Conservation (phyloP, 2,797 vertebrate genomes). For the Enteromius radiatus region DNA sequence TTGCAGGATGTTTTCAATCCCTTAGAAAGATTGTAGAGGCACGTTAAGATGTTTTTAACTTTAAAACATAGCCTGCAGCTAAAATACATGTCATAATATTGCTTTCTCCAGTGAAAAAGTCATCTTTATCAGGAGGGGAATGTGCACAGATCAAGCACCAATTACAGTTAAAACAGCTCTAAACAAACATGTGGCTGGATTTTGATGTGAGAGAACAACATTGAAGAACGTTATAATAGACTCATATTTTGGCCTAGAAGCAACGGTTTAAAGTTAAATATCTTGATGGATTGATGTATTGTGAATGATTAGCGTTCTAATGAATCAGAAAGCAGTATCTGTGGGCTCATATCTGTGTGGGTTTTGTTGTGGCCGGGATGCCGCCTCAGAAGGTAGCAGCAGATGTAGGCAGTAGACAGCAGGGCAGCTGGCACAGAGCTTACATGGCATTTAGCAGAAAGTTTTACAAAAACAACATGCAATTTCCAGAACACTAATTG, state of each 20-base stretch:
- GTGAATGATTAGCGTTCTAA: neutral
- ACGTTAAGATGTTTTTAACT: neutral
- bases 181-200: neutral
- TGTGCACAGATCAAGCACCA: neutral
- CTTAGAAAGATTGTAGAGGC: too few relatives aligned
- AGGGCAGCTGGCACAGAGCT: neutral
- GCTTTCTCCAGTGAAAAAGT: neutral
- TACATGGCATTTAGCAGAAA: neutral
- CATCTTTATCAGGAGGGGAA: neutral
- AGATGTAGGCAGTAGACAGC: neutral
- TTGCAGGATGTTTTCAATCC: too few relatives aligned
- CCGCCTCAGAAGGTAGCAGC: neutral
- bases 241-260: neutral
- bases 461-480: constrained; percentile 15
- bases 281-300: neutral
- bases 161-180: neutral
- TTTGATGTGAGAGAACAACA: neutral
- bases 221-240: neutral
- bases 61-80: neutral
- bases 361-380: neutral
- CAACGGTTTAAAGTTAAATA: neutral
- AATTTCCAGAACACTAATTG: constrained; percentile 18
- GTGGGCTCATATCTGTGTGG: neutral
- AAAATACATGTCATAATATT: neutral
- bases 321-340: neutral